Conservation (phyloP, 2,888 invertebrate species). For the Drosophila hawaiiensis region DNA sequence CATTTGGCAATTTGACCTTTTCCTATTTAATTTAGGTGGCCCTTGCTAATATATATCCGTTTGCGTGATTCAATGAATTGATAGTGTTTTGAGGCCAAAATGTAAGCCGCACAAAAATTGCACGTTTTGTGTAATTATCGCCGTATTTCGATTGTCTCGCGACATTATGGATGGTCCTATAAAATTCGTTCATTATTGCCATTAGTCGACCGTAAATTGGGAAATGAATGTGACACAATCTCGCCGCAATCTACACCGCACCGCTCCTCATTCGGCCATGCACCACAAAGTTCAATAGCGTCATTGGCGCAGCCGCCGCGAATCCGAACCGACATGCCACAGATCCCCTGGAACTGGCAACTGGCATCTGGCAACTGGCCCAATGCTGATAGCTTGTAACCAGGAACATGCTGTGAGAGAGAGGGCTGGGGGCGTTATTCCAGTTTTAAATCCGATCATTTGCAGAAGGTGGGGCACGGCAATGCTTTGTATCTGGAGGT, state of each 20-base stretch:
- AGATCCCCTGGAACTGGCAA: slow-evolving; percentile 18
- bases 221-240: slow-evolving; percentile 75
- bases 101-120: slow-evolving; percentile 48
- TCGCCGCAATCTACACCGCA: slow-evolving; percentile 20
- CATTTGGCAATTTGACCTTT: slow-evolving; percentile 12
- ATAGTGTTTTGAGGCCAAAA: slow-evolving; percentile 9
- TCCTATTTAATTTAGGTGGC: slow-evolving; percentile 9
- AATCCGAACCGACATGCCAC: slow-evolving; percentile 16
- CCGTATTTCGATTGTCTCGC: slow-evolving; percentile 56
- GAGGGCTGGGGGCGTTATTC: slow-evolving; percentile 62
- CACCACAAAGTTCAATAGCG: slow-evolving; percentile 37
- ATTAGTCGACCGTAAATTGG: slow-evolving; percentile 82
- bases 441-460: slow-evolving; percentile 76
- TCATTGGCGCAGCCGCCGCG: slow-evolving; percentile 49
- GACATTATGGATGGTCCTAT: slow-evolving; percentile 78
- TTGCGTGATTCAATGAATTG: slow-evolving; percentile 3
- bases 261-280: slow-evolving; percentile 12
- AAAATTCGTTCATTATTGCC: slow-evolving; percentile 83
- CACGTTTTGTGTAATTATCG: slow-evolving; percentile 57
- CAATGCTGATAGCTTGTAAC: slow-evolving; percentile 23
- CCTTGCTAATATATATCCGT: not conserved
- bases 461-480: slow-evolving; percentile 19
- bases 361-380: slow-evolving; percentile 20
- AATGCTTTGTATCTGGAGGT: slow-evolving; percentile 30
- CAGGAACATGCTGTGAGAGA: slow-evolving; percentile 64